Conservation (phyloP, 2,113 vertebrate species). For the Bagarius yarrelli region DNA sequence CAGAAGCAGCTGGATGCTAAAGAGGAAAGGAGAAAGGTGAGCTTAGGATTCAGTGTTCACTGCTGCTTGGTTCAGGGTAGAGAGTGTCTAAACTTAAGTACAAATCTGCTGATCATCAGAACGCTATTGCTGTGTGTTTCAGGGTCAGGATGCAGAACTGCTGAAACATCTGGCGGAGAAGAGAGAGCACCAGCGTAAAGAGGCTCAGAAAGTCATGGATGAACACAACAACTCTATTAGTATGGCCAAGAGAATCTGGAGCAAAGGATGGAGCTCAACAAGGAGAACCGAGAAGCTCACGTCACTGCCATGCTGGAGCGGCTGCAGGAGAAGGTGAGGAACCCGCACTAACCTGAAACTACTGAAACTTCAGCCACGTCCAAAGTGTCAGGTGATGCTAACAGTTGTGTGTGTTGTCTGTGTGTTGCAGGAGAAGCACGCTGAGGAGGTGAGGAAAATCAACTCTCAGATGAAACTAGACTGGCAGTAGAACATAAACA, state of each 20-base stretch:
- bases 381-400: not conserved
- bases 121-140: not conserved
- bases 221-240: slow-evolving; percentile 86
- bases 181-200: slow-evolving; percentile 86
- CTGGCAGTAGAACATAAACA: slow-evolving; percentile 69
- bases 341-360: not conserved
- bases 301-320: slow-evolving; percentile 82
- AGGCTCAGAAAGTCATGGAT: slow-evolving; percentile 87
- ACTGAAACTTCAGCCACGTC: too few relatives aligned
- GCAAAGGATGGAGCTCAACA: slow-evolving; percentile 85
- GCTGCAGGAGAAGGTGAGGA: slow-evolving; percentile 86
- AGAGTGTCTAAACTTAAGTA: not conserved
- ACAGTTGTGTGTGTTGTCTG: slow-evolving; percentile 43
- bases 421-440: slow-evolving; percentile 85
- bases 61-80: not conserved
- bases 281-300: slow-evolving; percentile 84
- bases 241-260: slow-evolving; percentile 83
- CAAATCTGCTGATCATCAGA: not conserved
- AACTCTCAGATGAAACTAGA: slow-evolving; percentile 81
- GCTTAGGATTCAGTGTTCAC: not conserved
- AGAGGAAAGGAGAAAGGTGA: slow-evolving; percentile 87
- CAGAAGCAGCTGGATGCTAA: slow-evolving; percentile 91
- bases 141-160: slow-evolving; percentile 93
- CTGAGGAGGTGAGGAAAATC: slow-evolving; percentile 89
- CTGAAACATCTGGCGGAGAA: slow-evolving; percentile 89